A percentile compares a stretch with the other conserved stretches of the same genome.
phyloP scores from a whole-genome alignment of 2,888 invertebrate species.

The Netelia inedita region DNA sequence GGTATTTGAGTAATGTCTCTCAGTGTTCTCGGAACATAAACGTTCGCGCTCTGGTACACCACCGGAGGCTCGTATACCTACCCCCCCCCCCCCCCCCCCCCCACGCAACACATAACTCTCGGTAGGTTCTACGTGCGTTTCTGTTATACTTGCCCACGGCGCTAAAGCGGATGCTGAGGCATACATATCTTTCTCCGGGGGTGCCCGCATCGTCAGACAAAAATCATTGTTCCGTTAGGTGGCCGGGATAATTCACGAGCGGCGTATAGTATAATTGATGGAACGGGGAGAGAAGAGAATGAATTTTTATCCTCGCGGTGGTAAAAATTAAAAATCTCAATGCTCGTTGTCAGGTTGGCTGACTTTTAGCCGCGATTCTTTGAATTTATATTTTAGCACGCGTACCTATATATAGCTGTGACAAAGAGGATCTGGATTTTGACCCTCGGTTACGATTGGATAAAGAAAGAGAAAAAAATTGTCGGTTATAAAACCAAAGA shows the following conservation, averaged over 20 bases:
- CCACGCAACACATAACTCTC: slow-evolving; percentile 58
- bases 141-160: slow-evolving; percentile 14
- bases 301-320: no score
- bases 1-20: slow-evolving; percentile 67
- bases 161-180: slow-evolving; percentile 48
- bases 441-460: no score
- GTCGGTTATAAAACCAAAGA: no score
- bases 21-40: slow-evolving; percentile 61
- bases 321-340: background rate
- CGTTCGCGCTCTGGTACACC: slow-evolving; percentile 65
- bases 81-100: background rate
- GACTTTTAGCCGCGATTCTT: background rate
- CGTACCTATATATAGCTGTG: no score
- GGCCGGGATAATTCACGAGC: slow-evolving; percentile 29
- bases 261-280: slow-evolving; percentile 6
- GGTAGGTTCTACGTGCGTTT: background rate
- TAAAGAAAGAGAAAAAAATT: no score
- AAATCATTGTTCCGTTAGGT: slow-evolving; percentile 47
- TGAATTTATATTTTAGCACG: background rate
- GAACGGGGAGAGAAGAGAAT: background rate
- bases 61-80: slow-evolving; percentile 52
- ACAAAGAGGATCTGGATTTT: no score
- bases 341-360: no score
- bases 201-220: slow-evolving; percentile 30
- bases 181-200: slow-evolving; percentile 29